Evolutionary conservation across 1,140 invertebrate species (phyloP).

Genomic region (Euborellia annulipes): DNA sequence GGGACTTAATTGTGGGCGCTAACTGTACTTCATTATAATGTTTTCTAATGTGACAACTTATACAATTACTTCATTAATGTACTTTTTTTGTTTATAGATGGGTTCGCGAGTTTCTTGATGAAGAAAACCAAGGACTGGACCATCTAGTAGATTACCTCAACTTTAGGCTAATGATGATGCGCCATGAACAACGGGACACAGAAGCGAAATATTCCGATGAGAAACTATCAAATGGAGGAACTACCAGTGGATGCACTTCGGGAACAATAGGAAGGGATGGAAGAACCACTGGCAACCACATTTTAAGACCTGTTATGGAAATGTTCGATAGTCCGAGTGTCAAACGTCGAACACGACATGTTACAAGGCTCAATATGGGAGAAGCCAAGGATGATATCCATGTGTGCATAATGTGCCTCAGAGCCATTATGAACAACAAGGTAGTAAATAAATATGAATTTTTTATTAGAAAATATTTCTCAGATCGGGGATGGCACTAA

Average conservation of each 20-base stretch:
- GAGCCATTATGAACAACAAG: conserved; percentile 99
- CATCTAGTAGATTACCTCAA: conserved; percentile 94
- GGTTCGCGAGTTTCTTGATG: conserved; percentile 95
- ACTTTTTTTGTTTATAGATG: conserved; percentile 56
- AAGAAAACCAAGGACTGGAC: conserved; percentile 89
- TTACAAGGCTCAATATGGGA: conserved; percentile 88
- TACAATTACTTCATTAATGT: conserved; percentile 3
- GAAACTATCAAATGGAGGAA: too few species aligned
- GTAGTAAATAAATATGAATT: too few species aligned
- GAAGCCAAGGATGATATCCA: conserved; percentile 97
- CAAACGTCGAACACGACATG: conserved; percentile 62
- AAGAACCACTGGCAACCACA: too few species aligned
- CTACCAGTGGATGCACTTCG: too few species aligned
- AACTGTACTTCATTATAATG: too few species aligned
- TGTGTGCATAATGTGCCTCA: conserved; percentile 96
- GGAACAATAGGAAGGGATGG: too few species aligned
- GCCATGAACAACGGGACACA: conserved; percentile 54
- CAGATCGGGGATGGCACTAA: too few species aligned
- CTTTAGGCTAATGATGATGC: conserved; percentile 83
- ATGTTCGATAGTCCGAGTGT: conserved; percentile 50
- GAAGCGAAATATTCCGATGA: too few species aligned
- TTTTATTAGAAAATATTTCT: too few species aligned
- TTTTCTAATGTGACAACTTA: too few species aligned
- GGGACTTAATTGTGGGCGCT: too few species aligned
- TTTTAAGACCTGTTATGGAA: conserved; percentile 32